Base-by-base conservation (phyloP, 2,797 vertebrate species). In the Liasis olivaceus region DNA sequence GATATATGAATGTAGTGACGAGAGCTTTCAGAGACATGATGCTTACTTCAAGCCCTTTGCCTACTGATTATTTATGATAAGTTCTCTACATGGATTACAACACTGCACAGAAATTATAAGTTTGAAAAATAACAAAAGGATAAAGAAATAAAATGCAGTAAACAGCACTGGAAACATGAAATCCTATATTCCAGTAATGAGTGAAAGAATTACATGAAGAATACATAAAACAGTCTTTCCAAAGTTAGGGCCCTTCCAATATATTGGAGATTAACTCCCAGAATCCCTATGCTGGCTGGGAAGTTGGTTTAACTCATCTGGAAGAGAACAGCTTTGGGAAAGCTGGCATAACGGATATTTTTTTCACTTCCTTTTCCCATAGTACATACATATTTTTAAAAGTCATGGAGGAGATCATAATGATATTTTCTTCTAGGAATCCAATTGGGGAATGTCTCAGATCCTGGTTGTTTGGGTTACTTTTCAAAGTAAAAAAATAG, bases 381-480 rank as follows among this genome's bases (percentile, higher is more conserved):
- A 85, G 22, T 89, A 24, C 9, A 11, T 47, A 77, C 42, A 94
- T 87, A 90, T 89, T 95, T 93, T 96, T 96, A 84, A 95, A 93
- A 86, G 28, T 93, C 42, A 94, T 95, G 90, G 91, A 92, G 87
- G 93, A 96, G 88, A 91, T 95, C 0, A 0, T n/a, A 91, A 92
- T 93, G 89, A 47, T 85, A 95, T 96, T 96, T 95, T 90, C 93
- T 93, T 94, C 93, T 90, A 0, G 88, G 93, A 63, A 89, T 93
- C 72, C 56, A 95, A 84, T 89, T 95, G 94, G 95, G 94, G 91
- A 96, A 96, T 95, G 89, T 96, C 95, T 94, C 92, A 54, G 51
- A 95, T 93, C 87, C 92, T 24, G 93, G 12, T 95, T 90, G 95
- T 96, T 97, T 96, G 93, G 88, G 51, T 96, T 96, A 93, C 20